These are phyloP conservation scores for Apis florea DNA, from an alignment of 1,140 invertebrate genomes.

Conservation along the genomic window DNA sequence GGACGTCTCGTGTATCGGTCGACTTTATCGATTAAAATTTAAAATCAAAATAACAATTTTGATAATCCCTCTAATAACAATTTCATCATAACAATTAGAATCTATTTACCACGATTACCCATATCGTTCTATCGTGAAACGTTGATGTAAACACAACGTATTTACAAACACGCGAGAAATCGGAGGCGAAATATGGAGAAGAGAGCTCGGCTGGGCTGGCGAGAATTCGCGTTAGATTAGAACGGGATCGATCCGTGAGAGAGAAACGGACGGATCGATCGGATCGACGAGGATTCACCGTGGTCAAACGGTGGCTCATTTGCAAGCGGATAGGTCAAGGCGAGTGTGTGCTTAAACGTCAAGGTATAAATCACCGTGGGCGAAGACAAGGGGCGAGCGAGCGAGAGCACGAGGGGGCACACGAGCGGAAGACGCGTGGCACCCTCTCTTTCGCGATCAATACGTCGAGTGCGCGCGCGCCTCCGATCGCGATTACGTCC, in stretches of 20 bases:
- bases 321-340: conserved; percentile 62
- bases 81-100: too few relatives aligned
- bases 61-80: too few relatives aligned
- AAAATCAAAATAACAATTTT: too few relatives aligned
- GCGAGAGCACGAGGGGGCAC: too few relatives aligned
- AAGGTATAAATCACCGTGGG: conserved; percentile 44
- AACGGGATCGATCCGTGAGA: not conserved
- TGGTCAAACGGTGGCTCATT: conserved; percentile 46
- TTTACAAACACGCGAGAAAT: not conserved
- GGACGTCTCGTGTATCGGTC: too few relatives aligned
- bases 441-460: conserved; percentile 35
- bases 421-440: conserved; percentile 20
- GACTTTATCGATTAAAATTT: too few relatives aligned
- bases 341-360: conserved; percentile 50
- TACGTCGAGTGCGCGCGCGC: conserved; percentile 20
- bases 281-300: conserved; percentile 30
- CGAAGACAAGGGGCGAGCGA: not conserved
- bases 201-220: too few relatives aligned
- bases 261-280: not conserved
- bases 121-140: too few relatives aligned
- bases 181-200: not conserved
- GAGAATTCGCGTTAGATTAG: not conserved
- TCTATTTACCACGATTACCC: too few relatives aligned
- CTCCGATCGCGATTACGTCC: conserved; percentile 21
- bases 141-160: not conserved